Evolutionary conservation across 2,797 vertebrate genomes (phyloP), one percentile per base, ranked within the genome.

Genomic region (Enteromius radiatus): DNA sequence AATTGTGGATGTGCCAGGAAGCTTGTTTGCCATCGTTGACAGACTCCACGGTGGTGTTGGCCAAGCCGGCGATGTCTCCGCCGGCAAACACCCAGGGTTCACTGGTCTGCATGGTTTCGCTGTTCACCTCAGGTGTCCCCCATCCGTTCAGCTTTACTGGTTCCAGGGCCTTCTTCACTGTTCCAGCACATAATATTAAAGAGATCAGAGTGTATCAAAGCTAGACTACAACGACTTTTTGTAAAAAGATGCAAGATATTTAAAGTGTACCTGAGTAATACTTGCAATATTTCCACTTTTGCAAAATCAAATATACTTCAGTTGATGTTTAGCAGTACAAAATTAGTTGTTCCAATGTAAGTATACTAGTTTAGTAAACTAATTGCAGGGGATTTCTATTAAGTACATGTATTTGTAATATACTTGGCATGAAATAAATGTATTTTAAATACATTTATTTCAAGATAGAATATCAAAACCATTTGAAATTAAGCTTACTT

Each of bases 21-120:
- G 98, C 98, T 83, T 99, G 98, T 83, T 99, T 99, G 84, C 98
- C 97, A 75, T 99, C 98, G 5, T 99, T 99, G 65, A 97, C 96
- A 0, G 98, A 97, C 82, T 99, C 98, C 81, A 99, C 98, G 0
- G 96, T 96, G 7, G 98, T 99, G 89, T 97, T 97, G 28, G 98
- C 97, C 87, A 96, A 78, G 71, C 98, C 97, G 11, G 93, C 94
- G 2, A 97, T 19, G 82, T 98, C 97, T 56, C 98, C 97, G 1
- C 97, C 97, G 65, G 96, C 97, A 89, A 99, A 99, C 84, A 98
- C 95, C 95, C 97, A 96, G 23, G 96, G 93, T 82, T 97, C 97
- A 17, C 96, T 98, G 86, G 96, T 97, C 90, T 96, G 96, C 97
- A 98, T 97, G 3, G 96, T 98, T 84, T 97, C 96, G 3, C 88